Evolutionary conservation across 1,140 invertebrate species (phyloP).

Genomic region (Drosophila bipectinata): DNA sequence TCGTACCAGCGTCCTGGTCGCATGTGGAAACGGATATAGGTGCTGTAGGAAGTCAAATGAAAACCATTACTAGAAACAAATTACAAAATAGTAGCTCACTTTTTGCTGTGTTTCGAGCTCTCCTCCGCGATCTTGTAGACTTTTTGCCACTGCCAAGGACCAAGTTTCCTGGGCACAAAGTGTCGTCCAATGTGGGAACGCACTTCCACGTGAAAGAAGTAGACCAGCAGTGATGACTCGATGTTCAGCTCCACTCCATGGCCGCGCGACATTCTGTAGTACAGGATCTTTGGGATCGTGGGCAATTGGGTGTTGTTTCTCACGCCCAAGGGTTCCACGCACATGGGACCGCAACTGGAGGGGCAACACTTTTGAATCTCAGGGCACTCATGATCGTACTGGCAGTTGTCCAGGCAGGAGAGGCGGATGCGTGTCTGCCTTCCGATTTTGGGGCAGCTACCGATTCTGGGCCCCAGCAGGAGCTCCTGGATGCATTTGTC

Average conservation of each 20-base stretch:
- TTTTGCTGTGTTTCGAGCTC: constrained; percentile 52
- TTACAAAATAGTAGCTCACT: constrained; percentile 12
- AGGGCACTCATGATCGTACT: constrained; percentile 87
- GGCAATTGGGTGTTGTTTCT: constrained; percentile 78
- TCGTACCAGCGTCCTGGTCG: constrained; percentile 91
- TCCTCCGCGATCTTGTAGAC: constrained; percentile 75
- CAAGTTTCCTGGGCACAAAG: constrained; percentile 85
- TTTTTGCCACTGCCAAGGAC: constrained; percentile 85
- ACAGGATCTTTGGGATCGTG: constrained; percentile 72
- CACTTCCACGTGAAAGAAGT: constrained; percentile 85
- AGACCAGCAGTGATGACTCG: constrained; percentile 67
- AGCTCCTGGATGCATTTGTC: constrained; percentile 63
- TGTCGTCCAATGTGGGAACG: constrained; percentile 85
- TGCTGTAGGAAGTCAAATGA: constrained; percentile 45
- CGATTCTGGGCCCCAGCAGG: constrained; percentile 55
- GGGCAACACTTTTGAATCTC: constrained; percentile 87
- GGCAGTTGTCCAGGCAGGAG: constrained; percentile 86
- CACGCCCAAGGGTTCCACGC: constrained; percentile 86
- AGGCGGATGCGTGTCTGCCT: constrained; percentile 58
- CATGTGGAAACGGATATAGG: constrained; percentile 86
- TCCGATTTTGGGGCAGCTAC: constrained; percentile 60
- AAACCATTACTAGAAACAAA: not conserved
- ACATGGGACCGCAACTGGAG: constrained; percentile 87
- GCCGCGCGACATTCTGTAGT: constrained; percentile 61
- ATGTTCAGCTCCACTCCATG: constrained; percentile 79